phyloP scores from a whole-genome alignment of 2,888 invertebrate species.

The Nephrotoma flavescens region DNA sequence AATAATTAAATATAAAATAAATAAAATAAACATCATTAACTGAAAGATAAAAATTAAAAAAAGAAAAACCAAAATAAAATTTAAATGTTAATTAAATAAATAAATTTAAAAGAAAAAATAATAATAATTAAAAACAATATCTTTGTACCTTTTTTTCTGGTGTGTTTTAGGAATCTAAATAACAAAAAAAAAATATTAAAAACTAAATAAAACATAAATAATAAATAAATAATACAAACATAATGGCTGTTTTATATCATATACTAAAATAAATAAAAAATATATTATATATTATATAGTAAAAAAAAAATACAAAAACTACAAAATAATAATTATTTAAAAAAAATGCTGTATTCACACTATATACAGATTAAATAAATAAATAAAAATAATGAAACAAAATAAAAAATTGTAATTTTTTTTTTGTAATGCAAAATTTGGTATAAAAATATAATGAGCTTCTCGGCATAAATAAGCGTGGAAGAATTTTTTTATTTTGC shows the following conservation, averaged over 20 bases:
- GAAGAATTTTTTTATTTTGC: background rate
- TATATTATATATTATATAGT: conserved; percentile 2
- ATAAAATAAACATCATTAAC: background rate
- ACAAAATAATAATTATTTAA: background rate
- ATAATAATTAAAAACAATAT: conserved; percentile 6
- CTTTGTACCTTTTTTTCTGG: conserved; percentile 9
- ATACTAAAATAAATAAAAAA: conserved; percentile 1
- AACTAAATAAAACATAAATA: conserved; percentile 3
- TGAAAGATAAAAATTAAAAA: background rate
- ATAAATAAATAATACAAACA: conserved; percentile 10
- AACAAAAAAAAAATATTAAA: conserved; percentile 6
- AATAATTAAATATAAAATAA: background rate
- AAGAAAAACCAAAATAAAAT: background rate
- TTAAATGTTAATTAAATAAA: conserved; percentile 1
- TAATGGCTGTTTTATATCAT: conserved; percentile 14
- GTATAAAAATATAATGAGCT: background rate
- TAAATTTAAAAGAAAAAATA: background rate
- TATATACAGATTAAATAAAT: background rate
- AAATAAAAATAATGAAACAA: background rate
- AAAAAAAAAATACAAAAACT: background rate
- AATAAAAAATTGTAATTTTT: background rate
- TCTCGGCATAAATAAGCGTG: background rate
- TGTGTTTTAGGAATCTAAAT: conserved; percentile 8
- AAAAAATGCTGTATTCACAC: background rate
- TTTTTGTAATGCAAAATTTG: background rate